Evolutionary conservation across 2,888 invertebrate genomes (phyloP).

Genomic region (Sminthurides aquaticus): DNA sequence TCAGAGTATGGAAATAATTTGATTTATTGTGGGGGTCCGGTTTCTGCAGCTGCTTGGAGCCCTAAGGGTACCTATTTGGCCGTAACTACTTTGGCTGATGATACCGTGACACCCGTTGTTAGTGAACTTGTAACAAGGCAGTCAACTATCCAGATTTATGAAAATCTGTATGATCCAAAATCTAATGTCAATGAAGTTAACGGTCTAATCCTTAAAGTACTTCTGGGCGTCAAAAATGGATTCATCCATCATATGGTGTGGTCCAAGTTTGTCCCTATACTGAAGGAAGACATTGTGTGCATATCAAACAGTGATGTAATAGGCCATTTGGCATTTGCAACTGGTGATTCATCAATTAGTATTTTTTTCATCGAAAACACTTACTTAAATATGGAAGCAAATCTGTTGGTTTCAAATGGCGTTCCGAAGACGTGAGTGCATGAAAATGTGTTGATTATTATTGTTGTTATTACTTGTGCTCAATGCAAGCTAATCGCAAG

Average conservation of each 20-base stretch:
- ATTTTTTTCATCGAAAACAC: conserved; percentile 26
- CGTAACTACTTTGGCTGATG: conserved; percentile 26
- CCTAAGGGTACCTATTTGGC: conserved; percentile 37
- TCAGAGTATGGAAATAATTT: conserved; percentile 15
- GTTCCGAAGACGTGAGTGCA: background rate
- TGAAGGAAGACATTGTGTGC: conserved; percentile 6
- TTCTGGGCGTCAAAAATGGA: conserved; percentile 31
- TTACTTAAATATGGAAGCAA: conserved; percentile 22
- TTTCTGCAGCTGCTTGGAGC: conserved; percentile 36
- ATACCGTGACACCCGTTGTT: conserved; percentile 23
- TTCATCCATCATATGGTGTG: conserved; percentile 36
- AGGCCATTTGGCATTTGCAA: conserved; percentile 34
- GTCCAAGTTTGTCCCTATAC: conserved; percentile 30
- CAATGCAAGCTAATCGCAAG: no score
- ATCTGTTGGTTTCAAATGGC: background rate
- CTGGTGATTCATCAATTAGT: conserved; percentile 30
- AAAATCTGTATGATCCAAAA: background rate
- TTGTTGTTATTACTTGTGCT: conserved; percentile 1
- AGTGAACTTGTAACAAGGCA: background rate
- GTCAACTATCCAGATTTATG: conserved; percentile 33
- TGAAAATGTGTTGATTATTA: background rate
- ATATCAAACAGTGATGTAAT: conserved; percentile 14
- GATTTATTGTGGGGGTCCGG: conserved; percentile 31
- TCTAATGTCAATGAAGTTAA: background rate
- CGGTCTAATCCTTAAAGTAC: conserved; percentile 19